phyloP scores from a whole-genome alignment of 2,888 invertebrate species.

The Podotricha telesiphe region DNA sequence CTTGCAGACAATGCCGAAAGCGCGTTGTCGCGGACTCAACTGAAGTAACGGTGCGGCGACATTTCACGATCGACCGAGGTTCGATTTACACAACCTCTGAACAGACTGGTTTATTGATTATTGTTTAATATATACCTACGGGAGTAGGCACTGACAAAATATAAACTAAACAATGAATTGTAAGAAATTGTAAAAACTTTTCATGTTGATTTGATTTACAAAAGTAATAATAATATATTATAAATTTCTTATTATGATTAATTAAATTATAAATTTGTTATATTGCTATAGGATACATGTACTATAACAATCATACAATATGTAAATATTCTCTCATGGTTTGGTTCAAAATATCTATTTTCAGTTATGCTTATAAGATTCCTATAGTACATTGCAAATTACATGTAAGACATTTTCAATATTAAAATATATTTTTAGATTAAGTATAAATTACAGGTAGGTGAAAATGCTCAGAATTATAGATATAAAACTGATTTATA shows the following conservation, averaged over 20 bases:
- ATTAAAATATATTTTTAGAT: neutral
- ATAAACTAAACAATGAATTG: neutral
- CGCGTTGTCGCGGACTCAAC: slow-evolving; percentile 52
- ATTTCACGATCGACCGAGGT: slow-evolving; percentile 60
- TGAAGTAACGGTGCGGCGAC: slow-evolving; percentile 67
- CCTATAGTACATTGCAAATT: too few relatives aligned
- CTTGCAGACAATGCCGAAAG: slow-evolving; percentile 46
- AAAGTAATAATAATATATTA: too few relatives aligned
- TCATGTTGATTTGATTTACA: too few relatives aligned
- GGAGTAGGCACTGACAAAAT: neutral
- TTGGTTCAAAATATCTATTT: too few relatives aligned
- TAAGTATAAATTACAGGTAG: neutral
- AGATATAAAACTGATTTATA: neutral
- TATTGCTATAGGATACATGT: too few relatives aligned
- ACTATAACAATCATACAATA: too few relatives aligned
- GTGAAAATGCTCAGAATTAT: neutral
- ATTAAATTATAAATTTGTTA: too few relatives aligned
- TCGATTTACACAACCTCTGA: slow-evolving; percentile 35
- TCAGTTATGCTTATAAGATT: too few relatives aligned
- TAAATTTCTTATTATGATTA: too few relatives aligned
- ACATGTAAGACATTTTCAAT: too few relatives aligned
- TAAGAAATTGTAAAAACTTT: neutral
- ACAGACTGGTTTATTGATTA: neutral
- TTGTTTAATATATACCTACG: slow-evolving; percentile 1
- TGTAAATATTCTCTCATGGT: too few relatives aligned